Conservation (phyloP, 2,888 invertebrate genomes). For the Drosophila mettleri region DNA sequence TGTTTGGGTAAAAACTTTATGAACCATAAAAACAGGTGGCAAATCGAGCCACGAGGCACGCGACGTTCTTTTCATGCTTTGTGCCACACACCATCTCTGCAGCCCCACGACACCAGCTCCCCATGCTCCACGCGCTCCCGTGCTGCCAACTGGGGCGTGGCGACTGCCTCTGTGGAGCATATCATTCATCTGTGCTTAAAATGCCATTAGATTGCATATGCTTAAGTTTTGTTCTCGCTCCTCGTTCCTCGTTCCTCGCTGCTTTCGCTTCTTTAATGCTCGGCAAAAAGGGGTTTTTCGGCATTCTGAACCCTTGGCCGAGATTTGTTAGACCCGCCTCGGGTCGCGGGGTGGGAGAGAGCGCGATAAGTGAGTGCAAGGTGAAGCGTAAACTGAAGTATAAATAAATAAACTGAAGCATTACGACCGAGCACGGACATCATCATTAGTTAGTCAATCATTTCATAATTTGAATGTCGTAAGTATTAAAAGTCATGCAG, state of each 20-base stretch:
- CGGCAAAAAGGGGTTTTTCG: slow-evolving; percentile 9
- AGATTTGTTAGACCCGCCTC: slow-evolving; percentile 26
- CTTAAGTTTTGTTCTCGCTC: slow-evolving; percentile 37
- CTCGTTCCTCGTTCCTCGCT: slow-evolving; percentile 8
- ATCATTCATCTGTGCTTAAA: slow-evolving; percentile 65
- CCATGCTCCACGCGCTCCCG: not conserved
- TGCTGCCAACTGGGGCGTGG: slow-evolving; percentile 16
- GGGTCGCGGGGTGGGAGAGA: not conserved
- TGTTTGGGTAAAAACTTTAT: slow-evolving; percentile 60
- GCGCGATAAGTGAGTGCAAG: not conserved
- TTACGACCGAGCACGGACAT: slow-evolving; percentile 5
- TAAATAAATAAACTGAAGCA: slow-evolving; percentile 4
- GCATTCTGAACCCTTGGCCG: slow-evolving; percentile 10
- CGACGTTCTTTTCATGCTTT: slow-evolving; percentile 41
- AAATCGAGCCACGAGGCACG: slow-evolving; percentile 62
- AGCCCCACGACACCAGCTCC: not conserved
- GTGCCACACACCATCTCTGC: slow-evolving; percentile 5
- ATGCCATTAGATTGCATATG: slow-evolving; percentile 69
- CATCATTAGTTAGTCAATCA: slow-evolving; percentile 5
- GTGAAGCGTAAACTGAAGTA: not conserved
- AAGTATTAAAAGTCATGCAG: not conserved
- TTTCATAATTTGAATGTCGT: not conserved
- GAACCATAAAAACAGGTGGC: slow-evolving; percentile 76
- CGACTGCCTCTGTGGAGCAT: slow-evolving; percentile 47
- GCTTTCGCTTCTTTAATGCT: slow-evolving; percentile 19